Conservation (phyloP, 2,113 vertebrate genomes). For the Psilopsiagon aurifrons region DNA sequence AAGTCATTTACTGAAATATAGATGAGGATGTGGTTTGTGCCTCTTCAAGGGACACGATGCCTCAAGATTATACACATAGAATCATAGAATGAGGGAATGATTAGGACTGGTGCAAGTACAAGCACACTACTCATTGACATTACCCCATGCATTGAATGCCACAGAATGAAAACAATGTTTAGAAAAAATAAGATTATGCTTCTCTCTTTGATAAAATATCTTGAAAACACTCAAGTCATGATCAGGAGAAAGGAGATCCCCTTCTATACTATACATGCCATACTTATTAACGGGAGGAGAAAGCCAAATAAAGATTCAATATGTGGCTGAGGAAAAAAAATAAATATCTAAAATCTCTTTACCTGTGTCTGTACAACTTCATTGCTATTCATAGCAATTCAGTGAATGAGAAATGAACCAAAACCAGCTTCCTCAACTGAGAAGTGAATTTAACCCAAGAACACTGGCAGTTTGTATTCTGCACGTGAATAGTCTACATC, state of each 20-base stretch:
- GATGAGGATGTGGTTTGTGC: neutral
- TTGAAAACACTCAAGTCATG: neutral
- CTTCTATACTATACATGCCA: fast-evolving
- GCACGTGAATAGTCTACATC: neutral
- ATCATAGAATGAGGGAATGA: neutral
- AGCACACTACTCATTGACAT: neutral
- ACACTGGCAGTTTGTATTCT: neutral
- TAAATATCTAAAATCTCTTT: neutral
- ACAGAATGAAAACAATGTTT: neutral
- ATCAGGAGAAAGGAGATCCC: neutral
- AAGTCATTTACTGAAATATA: neutral
- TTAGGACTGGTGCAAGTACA: neutral
- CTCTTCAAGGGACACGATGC: neutral
- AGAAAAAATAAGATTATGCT: neutral
- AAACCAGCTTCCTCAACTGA: neutral
- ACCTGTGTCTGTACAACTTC: neutral
- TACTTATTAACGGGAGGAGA: neutral
- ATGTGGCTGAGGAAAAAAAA: neutral
- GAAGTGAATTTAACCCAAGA: neutral
- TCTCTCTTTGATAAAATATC: neutral
- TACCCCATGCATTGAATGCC: neutral
- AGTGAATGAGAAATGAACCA: neutral
- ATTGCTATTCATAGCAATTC: neutral
- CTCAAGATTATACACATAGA: neutral
- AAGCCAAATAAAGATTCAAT: neutral